Evolutionary conservation across 2,113 vertebrate genomes (phyloP), one percentile per base, ranked within the genome.

Genomic region (Machaerirhynchus nigripectus): DNA sequence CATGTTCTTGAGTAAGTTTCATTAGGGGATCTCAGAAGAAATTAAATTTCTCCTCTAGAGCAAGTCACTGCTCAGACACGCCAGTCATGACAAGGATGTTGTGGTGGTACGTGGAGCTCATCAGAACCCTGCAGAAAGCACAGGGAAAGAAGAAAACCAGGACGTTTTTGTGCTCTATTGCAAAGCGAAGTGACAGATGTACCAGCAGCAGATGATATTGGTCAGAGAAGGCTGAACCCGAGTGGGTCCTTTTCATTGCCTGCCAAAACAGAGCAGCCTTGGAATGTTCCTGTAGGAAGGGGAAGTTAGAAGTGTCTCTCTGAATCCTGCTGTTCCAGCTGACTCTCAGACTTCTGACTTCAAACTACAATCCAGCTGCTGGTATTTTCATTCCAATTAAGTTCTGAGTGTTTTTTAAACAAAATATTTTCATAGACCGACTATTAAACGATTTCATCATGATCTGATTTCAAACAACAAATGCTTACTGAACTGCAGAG

Each of bases 321-420:
- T 37, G 63, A 94, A 52, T 75, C 90, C 79, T 15, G 33, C 90
- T 88, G 78, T n/a, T 90, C 82, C 95, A 96, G 95, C 96, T 96
- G 92, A 86, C 88, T 80, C 92, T 96, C 87, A 77, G 85, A 31
- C 89, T 78, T 59, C 15, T 1, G 39, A 61, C 78, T 96, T 91
- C 83, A 88, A 91, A 84, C 92, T 93, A 10, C 83, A 84, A 77
- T 20, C 79, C 95, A 96, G 93, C 95, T 97, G 96, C 89, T 94
- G 94, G 31, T 92, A 93, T 95, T 96, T 97, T 94, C 87, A 56
- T 95, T 97, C 93, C 95, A 93, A 95, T 97, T 96, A 95, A 84
- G 89, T 84, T 94, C 71, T 63, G 91, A 95, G 96, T 92, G 88
- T 95, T 95, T 96, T 96, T 96, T 71, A 96, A 96, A 94, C 93